Percentiles rank a stretch among this genome's conserved stretches.
Evolutionary conservation across 2,797 vertebrate genomes (phyloP).

Genomic region (Phrynocephalus vlangalii): DNA sequence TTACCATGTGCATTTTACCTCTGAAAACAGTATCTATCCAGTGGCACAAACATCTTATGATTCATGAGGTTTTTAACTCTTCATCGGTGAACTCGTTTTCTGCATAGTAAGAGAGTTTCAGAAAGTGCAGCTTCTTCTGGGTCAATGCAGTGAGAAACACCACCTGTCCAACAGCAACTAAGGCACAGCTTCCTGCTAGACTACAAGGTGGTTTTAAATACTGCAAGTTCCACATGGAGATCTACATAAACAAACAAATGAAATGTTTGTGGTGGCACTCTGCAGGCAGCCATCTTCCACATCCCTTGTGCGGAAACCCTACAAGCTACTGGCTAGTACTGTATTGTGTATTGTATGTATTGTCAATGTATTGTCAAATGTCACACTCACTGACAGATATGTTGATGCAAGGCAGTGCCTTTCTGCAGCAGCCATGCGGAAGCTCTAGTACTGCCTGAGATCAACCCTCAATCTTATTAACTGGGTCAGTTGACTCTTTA

Average conservation of each 20-base stretch:
- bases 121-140: background rate
- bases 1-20: background rate
- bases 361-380: background rate
- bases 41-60: background rate
- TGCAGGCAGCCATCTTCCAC: background rate
- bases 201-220: background rate
- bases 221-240: background rate
- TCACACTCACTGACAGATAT: background rate
- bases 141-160: background rate
- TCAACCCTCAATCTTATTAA: background rate
- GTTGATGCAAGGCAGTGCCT: background rate
- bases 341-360: background rate
- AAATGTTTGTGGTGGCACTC: background rate
- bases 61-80: background rate
- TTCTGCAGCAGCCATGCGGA: background rate
- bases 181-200: background rate
- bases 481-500: background rate
- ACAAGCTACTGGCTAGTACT: background rate
- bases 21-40: background rate
- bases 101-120: background rate
- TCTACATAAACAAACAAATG: background rate
- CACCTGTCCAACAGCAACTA: background rate
- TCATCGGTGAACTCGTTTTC: background rate
- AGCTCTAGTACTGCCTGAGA: background rate
- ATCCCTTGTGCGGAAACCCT: background rate